Percentiles rank a stretch among this genome's conserved stretches.
phyloP scores from a whole-genome alignment of 2,113 vertebrate species.

The Jaculus jaculus region DNA sequence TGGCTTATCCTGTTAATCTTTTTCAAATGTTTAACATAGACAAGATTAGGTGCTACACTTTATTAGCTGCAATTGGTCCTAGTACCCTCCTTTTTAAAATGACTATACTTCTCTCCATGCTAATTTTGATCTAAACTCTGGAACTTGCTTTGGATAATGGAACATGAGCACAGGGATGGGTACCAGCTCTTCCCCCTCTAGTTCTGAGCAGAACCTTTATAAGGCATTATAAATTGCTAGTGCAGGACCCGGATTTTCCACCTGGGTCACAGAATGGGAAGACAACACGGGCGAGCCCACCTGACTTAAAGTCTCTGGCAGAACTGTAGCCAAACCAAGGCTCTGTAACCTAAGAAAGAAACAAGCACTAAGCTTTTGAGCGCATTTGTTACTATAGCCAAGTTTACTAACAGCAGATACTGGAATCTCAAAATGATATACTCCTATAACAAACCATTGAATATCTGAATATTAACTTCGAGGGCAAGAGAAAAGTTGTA shows the following conservation, averaged over 20 bases:
- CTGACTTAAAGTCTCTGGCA: not conserved
- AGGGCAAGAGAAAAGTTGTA: not conserved
- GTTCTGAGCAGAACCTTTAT: not conserved
- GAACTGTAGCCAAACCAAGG: not conserved
- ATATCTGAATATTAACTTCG: not conserved
- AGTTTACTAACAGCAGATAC: not conserved
- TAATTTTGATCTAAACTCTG: not conserved
- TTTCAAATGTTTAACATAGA: not conserved
- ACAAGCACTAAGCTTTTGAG: not conserved
- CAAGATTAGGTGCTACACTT: not conserved
- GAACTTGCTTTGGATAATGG: not conserved
- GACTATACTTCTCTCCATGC: not conserved
- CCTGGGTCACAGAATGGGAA: not conserved
- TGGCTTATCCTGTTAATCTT: not conserved
- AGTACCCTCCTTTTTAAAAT: not conserved
- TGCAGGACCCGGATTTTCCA: not conserved
- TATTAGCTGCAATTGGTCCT: not conserved
- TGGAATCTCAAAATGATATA: not conserved
- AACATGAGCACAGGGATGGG: not conserved
- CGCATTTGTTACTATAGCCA: conserved; percentile 13
- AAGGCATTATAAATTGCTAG: not conserved
- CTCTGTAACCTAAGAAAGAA: not conserved
- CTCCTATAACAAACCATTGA: not conserved
- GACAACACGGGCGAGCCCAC: not conserved
- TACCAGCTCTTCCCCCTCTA: not conserved